A percentile compares a stretch with the other conserved stretches of the same genome.
Evolutionary conservation across 1,140 invertebrate species (phyloP).

Genomic region (Dreissena polymorpha): DNA sequence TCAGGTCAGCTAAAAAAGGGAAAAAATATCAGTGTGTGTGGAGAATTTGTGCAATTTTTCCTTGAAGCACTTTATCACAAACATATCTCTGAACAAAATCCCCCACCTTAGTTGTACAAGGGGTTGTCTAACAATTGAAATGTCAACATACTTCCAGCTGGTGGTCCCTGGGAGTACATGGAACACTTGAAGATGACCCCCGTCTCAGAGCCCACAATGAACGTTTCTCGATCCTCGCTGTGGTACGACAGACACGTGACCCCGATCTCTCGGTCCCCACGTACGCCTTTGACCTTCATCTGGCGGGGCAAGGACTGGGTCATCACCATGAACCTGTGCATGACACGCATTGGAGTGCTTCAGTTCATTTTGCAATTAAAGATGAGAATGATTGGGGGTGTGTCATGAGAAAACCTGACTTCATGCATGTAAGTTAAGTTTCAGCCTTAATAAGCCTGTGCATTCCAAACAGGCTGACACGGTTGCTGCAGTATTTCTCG

Average conservation of each 20-base stretch:
- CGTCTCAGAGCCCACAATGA: conserved; percentile 77
- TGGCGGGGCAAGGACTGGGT: conserved; percentile 73
- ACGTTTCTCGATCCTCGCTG: conserved; percentile 74
- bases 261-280: conserved; percentile 75
- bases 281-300: conserved; percentile 69
- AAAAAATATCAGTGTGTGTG: too few relatives aligned
- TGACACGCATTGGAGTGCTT: background rate
- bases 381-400: too few relatives aligned
- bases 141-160: conserved; percentile 73
- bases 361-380: too few relatives aligned
- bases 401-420: too few relatives aligned
- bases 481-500: too few relatives aligned
- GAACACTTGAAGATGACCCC: conserved; percentile 78
- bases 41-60: too few relatives aligned
- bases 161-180: conserved; percentile 70
- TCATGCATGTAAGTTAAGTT: too few relatives aligned
- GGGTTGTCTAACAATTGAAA: background rate
- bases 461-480: too few relatives aligned
- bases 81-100: too few relatives aligned
- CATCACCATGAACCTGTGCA: conserved; percentile 74
- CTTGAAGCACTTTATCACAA: too few relatives aligned
- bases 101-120: background rate
- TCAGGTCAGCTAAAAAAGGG: too few relatives aligned
- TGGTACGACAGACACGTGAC: conserved; percentile 76
- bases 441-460: too few relatives aligned